phyloP scores from a whole-genome alignment of 2,888 invertebrate species.

The Sclerodermus sp. region DNA sequence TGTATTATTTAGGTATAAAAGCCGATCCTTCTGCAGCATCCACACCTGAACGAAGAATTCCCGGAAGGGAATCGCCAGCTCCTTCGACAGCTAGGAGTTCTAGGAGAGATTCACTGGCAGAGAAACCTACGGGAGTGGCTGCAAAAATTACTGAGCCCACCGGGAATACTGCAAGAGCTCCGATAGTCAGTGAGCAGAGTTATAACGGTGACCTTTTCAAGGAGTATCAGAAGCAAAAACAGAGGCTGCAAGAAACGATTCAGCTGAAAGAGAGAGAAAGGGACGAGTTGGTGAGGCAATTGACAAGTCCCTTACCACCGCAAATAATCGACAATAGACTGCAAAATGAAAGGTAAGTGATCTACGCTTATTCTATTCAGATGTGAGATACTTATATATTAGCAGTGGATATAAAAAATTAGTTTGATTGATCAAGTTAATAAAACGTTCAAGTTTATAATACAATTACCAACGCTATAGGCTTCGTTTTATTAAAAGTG shows the following conservation, averaged over 20 bases:
- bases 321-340: slow-evolving; percentile 57
- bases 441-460: no score
- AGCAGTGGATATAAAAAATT: no score
- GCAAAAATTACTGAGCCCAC: slow-evolving; percentile 53
- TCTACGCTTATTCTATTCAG: neutral
- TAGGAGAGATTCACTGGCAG: slow-evolving; percentile 66
- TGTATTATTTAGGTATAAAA: slow-evolving; percentile 35
- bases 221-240: slow-evolving; percentile 79
- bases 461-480: no score
- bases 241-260: slow-evolving; percentile 65
- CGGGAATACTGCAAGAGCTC: slow-evolving; percentile 37
- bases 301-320: slow-evolving; percentile 52
- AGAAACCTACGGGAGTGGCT: slow-evolving; percentile 56
- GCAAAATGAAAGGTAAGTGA: slow-evolving; percentile 60
- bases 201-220: slow-evolving; percentile 73
- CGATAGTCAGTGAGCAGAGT: slow-evolving; percentile 57
- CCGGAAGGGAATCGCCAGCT: slow-evolving; percentile 67
- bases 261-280: slow-evolving; percentile 61
- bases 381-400: no score
- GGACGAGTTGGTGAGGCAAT: slow-evolving; percentile 60
- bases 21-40: slow-evolving; percentile 62
- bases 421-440: no score
- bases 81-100: slow-evolving; percentile 72
- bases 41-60: slow-evolving; percentile 66
- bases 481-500: no score